Conservation (phyloP, 2,888 invertebrate genomes). For the Sepiola atlantica region DNA sequence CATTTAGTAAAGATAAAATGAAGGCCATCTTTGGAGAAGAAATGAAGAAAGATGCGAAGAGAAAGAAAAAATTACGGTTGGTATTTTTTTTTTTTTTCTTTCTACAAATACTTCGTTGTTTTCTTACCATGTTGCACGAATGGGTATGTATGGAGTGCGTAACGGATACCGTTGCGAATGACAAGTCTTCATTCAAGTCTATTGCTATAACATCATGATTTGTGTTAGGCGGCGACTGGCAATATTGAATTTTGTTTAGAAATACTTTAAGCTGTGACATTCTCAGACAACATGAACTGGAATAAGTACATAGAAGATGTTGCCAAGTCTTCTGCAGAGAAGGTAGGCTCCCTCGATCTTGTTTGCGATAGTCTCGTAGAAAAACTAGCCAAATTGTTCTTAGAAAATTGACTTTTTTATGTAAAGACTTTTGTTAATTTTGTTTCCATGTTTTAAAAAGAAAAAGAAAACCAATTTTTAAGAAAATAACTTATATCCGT, state of each 20-base stretch:
- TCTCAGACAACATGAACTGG: neutral
- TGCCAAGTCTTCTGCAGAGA: no score
- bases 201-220: neutral
- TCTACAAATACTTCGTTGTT: no score
- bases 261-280: neutral
- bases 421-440: no score
- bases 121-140: neutral
- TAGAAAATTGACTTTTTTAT: no score
- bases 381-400: no score
- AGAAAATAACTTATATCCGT: no score
- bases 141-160: neutral
- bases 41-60: conserved; percentile 51
- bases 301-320: no score
- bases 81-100: neutral
- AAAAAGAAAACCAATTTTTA: no score
- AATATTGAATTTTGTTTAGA: no score
- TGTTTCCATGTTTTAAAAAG: no score
- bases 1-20: conserved; percentile 60
- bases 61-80: conserved; percentile 48
- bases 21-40: conserved; percentile 68
- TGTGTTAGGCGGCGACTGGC: neutral
- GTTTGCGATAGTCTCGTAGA: no score
- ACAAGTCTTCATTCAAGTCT: neutral
- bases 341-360: no score
- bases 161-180: neutral